Evolutionary conservation across 2,888 invertebrate species (phyloP), one percentile per base, ranked within the genome.

Genomic region (Andrena flavipes): DNA sequence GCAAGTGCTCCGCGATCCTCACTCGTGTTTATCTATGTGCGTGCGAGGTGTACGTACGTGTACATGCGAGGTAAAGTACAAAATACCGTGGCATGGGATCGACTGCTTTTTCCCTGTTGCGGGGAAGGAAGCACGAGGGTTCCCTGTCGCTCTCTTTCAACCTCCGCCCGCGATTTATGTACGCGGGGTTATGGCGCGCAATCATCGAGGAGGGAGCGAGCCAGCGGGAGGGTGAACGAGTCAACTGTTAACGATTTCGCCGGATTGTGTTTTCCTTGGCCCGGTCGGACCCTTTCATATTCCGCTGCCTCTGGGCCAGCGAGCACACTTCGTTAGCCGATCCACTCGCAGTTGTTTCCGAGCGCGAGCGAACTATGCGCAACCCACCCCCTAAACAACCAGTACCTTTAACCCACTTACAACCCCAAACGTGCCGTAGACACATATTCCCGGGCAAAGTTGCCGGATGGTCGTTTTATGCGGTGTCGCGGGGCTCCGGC

Each of bases 331-430:
- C 82, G 89, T 87, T 88, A 89, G 80, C 51, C 83, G 84, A 86
- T 72, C 87, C 80, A 84, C 80, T 85, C 85, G 51, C 63, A 80
- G 82, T 86, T 89, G 87, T 88, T 89, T 82, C 84, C 75, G 67
- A 84, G 89, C 89, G 80, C 82, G 48, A 74, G 84, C 84, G 86
- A 88, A 86, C 89, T 89, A 89, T 89, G 84, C 86, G 74, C 87
- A n/a, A n/a, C 82, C 86, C 84, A 82, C 86, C 85, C 87, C 80
- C 84, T 80, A 10, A 85, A 85, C 89, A 86, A 82, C 72, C 80
- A 76, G 76, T 86, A 84, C 86, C 86, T 87, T 85, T 89, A 88
- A 88, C 89, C 89, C 89, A 89, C 87, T 88, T 89, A 89, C 82
- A 80, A 73, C 87, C 87, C 56, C 89, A 78, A 76, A 77, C 78